Base-by-base conservation (phyloP, 1,140 invertebrate species). In the Tenebrio molitor region DNA sequence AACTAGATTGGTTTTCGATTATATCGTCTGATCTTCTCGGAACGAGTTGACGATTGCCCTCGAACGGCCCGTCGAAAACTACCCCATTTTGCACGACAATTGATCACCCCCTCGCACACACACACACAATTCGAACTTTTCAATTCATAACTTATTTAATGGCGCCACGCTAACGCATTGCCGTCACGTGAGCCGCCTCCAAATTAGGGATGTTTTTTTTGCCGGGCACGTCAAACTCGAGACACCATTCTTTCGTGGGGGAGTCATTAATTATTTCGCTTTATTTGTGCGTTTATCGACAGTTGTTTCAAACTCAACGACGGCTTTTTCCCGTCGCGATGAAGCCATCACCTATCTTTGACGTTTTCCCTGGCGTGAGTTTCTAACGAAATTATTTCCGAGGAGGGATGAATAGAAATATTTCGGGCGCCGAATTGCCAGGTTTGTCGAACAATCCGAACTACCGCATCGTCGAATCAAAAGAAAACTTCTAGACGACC, bases 1-100 rank as follows among this genome's bases (percentile, higher is more conserved):
- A 41, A 42, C 34, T 42, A 71, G 39, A 62, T 44, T 71, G 69
- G 17, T 41, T 63, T 63, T 71, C 69, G 69, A 71, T 71, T 71
- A 71, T 63, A 44, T 63, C 50, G 53, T 63, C 50, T 63, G 19
- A 71, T 63, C 19, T 46, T 58, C 68, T n/a, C 46, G 21, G 23
- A 50, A 68, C 41, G 44, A 68, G 41, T 68, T 25, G 65, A 44
- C 39, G 21, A 46, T 46, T 33, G 25, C 23, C 23, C 50, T 58
- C 19, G 21, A 19, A 44, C 19, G 17, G 16, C 17, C 46, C 19
- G 50, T 25, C 21, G 46, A 53, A 53, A 23, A 23, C 19, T n/a
- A 8, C 6, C 46, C 6, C 19, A 12, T 39, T n/a, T n/a, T 21
- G 10, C 21, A 23, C 21, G 15, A 58, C 50, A 29, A 58, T 12